Conservation (phyloP, 2,113 vertebrate species). For the Gymnobelideus leadbeateri region DNA sequence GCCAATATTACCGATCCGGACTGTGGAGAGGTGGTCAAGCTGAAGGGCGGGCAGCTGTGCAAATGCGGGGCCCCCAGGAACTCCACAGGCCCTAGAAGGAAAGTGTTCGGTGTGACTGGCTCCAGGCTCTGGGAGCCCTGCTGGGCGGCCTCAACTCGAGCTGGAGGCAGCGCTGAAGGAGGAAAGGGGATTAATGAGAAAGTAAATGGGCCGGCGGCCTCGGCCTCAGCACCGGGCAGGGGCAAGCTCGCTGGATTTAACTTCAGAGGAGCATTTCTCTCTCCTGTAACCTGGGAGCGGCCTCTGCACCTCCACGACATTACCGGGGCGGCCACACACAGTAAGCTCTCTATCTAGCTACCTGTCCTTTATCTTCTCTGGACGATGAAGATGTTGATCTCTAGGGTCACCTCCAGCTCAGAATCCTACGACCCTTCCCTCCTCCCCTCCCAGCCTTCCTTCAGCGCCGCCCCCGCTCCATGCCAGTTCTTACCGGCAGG, state of each 20-base stretch:
- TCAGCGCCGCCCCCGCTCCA: background rate
- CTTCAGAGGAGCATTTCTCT: background rate
- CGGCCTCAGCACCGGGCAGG: too few species aligned
- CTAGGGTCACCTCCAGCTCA: background rate
- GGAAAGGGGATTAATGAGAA: background rate
- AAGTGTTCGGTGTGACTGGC: background rate
- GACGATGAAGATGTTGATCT: background rate
- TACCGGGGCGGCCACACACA: background rate
- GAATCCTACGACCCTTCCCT: background rate
- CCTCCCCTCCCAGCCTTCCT: background rate
- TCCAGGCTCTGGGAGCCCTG: background rate
- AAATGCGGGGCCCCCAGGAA: too few species aligned
- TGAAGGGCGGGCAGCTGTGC: background rate
- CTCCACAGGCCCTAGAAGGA: background rate
- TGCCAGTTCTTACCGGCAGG: rapidly evolving
- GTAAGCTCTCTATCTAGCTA: background rate
- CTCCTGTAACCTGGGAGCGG: too few species aligned
- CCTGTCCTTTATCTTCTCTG: background rate
- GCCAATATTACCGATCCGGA: background rate
- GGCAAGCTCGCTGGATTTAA: background rate
- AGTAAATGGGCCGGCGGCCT: background rate
- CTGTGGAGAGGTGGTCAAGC: background rate
- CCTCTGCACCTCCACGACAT: too few species aligned
- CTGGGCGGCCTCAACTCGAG: background rate
- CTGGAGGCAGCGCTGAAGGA: background rate